Evolutionary conservation across 37 sponge, comb jelly and placozoan genomes (phyloP), one percentile per base, ranked within the genome.

Genomic region (Petrosia ficiformis): DNA sequence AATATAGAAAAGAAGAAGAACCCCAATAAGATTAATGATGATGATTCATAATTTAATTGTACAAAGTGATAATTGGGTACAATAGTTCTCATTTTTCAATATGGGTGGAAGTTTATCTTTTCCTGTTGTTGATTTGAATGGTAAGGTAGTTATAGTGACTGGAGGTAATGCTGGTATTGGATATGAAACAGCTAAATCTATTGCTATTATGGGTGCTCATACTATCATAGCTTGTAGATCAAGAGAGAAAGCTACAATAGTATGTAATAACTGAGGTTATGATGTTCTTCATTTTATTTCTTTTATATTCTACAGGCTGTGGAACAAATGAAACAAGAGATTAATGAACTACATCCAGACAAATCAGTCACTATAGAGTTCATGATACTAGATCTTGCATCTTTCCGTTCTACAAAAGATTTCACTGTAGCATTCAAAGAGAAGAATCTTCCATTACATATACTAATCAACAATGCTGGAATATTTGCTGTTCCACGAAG

Each of bases 141-240:
- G 85, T 0, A 83, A 67, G 58, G 93, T 92, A 41, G 88, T 79
- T 14, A 68, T 92, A 16, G 89, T 92, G 56, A 92, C 93, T 38
- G 89, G 93, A 37, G 93, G 85, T 2, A 92, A 87, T 77, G 76
- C 85, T 73, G 93, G 93, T 24, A 92, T 92, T 69, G 93, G 93
- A 30, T 87, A 87, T 29, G 93, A 92, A 82, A 81, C 82, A 4
- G 85, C 85, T 41, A 92, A 92, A 67, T 85, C 68, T 14, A 67
- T 92, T 32, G 88, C 82, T 4, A 31, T 31, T 28, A 52, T 92
- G 85, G 93, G 93, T 74, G 93, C 93, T 4, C 93, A 84, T 75
- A 80, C 82, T 67, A 78, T 87, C 73, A 84, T 92, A 21, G 93
- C 93, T 0, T 92, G 85, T 65, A 71, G 93, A 38, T 79, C 80